Evolutionary conservation across 2,113 vertebrate genomes (phyloP).

Genomic region (Campylomormyrus tamandua): DNA sequence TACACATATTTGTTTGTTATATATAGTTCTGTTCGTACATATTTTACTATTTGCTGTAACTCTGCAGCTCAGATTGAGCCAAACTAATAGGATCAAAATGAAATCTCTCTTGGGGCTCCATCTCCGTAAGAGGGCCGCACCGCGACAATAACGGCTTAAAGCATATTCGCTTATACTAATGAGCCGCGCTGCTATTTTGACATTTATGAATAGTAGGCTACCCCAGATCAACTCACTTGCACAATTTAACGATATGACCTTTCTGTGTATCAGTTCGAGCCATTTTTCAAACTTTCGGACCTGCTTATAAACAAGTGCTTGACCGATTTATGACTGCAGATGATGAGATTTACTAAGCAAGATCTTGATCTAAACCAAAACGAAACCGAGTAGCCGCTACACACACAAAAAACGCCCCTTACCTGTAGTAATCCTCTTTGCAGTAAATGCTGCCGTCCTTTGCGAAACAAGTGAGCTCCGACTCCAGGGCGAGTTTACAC

Average conservation of each 20-base stretch:
- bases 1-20: not conserved
- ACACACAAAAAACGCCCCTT: conserved; percentile 42
- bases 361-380: not conserved
- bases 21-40: not conserved
- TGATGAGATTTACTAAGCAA: not conserved
- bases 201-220: not conserved
- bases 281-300: not conserved
- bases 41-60: not conserved
- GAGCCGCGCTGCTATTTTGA: not conserved
- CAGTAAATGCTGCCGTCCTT: conserved; percentile 99
- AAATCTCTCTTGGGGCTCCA: not conserved
- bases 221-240: not conserved
- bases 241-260: not conserved
- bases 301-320: not conserved
- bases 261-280: not conserved
- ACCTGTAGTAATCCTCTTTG: conserved; percentile 99
- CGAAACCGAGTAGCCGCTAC: not conserved
- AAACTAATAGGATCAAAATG: not conserved
- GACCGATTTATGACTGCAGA: not conserved
- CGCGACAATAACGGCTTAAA: not conserved
- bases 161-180: not conserved
- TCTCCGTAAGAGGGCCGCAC: not conserved
- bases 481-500: conserved; percentile 97
- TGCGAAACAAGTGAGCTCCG: conserved; percentile 97
- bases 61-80: not conserved